Percentiles rank a stretch among this genome's conserved stretches.
phyloP scores from a whole-genome alignment of 2,797 vertebrate genomes.

The Poeciliopsis presidionis region DNA sequence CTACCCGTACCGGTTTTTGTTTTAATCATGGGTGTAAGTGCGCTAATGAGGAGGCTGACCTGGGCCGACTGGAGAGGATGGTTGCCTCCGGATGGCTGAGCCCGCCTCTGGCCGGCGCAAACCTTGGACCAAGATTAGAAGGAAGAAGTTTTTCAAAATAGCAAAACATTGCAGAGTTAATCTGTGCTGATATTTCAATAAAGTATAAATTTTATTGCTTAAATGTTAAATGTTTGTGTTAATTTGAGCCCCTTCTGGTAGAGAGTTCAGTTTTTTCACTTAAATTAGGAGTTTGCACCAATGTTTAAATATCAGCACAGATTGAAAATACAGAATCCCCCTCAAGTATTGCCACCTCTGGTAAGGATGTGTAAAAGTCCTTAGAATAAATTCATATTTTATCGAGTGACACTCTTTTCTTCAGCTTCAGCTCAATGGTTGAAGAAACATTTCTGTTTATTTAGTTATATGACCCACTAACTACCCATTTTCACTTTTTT shows the following conservation, averaged over 20 bases:
- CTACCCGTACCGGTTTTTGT: slow-evolving; percentile 23
- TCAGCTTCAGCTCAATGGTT: not conserved
- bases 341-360: not conserved
- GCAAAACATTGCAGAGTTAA: slow-evolving; percentile 9
- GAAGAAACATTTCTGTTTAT: not conserved
- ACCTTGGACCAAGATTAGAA: slow-evolving; percentile 63
- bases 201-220: not conserved
- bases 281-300: not conserved
- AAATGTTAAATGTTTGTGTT: not conserved
- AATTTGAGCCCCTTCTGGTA: not conserved
- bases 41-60: slow-evolving; percentile 71
- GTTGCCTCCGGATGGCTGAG: slow-evolving; percentile 74
- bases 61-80: slow-evolving; percentile 70
- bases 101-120: slow-evolving; percentile 76
- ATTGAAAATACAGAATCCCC: not conserved
- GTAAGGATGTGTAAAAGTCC: not conserved
- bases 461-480: not conserved
- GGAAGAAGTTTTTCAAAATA: slow-evolving; percentile 6
- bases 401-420: not conserved
- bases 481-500: not conserved
- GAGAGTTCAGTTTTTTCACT: not conserved
- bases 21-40: slow-evolving; percentile 21
- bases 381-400: not conserved
- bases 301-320: slow-evolving; percentile 6
- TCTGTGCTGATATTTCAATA: not conserved